Evolutionary conservation across 2,113 vertebrate genomes (phyloP).

Genomic region (Corvus hawaiiensis): DNA sequence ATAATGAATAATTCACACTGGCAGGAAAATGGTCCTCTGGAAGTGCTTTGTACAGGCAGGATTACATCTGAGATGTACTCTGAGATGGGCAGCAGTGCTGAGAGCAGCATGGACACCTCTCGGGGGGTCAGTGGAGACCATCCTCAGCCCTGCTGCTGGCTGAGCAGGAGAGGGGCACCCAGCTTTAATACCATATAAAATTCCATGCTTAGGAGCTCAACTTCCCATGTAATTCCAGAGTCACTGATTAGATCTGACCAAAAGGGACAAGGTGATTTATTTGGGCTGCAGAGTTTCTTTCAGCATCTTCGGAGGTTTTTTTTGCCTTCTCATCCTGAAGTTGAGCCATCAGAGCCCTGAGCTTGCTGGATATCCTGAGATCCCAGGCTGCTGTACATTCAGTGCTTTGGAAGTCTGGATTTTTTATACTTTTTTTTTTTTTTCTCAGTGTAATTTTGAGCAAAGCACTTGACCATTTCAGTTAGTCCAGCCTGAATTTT

Average conservation of each 20-base stretch:
- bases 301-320: not conserved
- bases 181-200: fast-evolving
- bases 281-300: not conserved
- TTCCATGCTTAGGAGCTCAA: not conserved
- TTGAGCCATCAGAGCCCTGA: not conserved
- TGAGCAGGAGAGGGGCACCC: not conserved
- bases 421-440: not conserved
- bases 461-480: not conserved
- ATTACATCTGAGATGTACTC: not conserved
- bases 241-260: too few relatives aligned
- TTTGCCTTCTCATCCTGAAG: not conserved
- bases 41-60: not conserved
- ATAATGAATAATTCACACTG: not conserved
- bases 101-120: not conserved
- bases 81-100: not conserved
- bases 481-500: not conserved
- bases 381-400: not conserved
- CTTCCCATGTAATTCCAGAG: not conserved
- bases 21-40: not conserved
- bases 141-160: not conserved
- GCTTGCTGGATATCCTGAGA: not conserved
- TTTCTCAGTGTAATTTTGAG: not conserved
- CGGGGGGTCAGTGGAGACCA: fast-evolving
- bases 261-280: not conserved
- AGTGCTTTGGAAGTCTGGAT: not conserved